A percentile compares a stretch with the other conserved stretches of the same genome.
These are phyloP conservation scores for Paramormyrops hopkinsi DNA, from an alignment of 2,797 vertebrate genomes.

Conservation along the genomic window DNA sequence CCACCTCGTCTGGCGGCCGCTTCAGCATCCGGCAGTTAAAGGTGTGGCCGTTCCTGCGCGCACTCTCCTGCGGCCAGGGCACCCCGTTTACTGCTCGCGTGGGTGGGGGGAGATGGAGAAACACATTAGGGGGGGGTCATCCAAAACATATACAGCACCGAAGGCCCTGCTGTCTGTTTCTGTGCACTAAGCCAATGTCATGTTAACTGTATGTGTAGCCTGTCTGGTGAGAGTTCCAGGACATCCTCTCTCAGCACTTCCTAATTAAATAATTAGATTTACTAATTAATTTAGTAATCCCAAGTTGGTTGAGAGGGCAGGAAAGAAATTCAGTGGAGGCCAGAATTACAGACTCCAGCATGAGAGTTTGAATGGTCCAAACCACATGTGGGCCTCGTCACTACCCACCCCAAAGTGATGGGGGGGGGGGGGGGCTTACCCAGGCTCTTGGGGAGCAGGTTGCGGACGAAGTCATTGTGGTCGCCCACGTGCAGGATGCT, in stretches of 20 bases:
- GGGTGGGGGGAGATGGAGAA: background rate
- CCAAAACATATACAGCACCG: background rate
- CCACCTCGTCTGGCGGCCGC: conserved; percentile 78
- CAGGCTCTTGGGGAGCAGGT: conserved; percentile 87
- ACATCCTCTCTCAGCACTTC: background rate
- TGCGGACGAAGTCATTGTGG: conserved; percentile 90
- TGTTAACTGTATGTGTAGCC: background rate
- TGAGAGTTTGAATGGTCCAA: background rate
- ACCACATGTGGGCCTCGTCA: background rate
- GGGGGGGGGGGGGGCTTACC: conserved; percentile 59
- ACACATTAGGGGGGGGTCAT: background rate
- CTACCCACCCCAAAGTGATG: background rate
- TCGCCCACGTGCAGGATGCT: conserved; percentile 93
- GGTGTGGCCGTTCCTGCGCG: conserved; percentile 77
- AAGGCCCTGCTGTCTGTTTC: background rate
- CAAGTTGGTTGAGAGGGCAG: background rate
- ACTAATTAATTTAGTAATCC: background rate
- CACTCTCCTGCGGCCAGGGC: conserved; percentile 81
- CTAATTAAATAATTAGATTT: background rate
- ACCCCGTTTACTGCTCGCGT: conserved; percentile 74
- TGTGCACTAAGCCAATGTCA: background rate
- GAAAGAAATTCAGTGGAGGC: background rate
- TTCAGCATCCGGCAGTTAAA: conserved; percentile 93
- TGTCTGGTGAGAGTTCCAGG: background rate
- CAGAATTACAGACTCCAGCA: background rate